Base-by-base conservation (phyloP, 1,140 invertebrate species). In the Delia radicum region DNA sequence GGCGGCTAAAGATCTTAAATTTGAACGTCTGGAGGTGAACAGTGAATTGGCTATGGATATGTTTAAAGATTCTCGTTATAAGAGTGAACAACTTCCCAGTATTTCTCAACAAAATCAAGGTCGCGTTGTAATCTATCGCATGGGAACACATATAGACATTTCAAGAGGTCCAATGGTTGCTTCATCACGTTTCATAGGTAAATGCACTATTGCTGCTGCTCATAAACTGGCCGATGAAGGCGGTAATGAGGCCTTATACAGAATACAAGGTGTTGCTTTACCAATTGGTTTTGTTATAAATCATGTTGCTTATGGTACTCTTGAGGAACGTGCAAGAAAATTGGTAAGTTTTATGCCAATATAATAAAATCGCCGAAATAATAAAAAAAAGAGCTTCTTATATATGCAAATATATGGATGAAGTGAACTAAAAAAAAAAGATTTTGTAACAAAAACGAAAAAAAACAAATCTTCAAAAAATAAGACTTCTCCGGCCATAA, bases 201-300 rank as follows among this genome's bases (percentile, higher is more conserved):
- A 93, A 42, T 91, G 91, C 75, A 91, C 91, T 4, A 86, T 98
- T 10, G 86, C 92, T 10, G 91, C 94, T 7, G 92, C 94, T 15
- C 93, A 95, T 80, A 89, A 91, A 83, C 87, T 89, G 6, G 87
- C 89, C 26, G 88, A 89, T 74, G 86, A 87, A 63, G 87, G 84
- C 0, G 87, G 89, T 1, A 82, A 87, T 0, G 89, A 90, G 3
- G 82, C 87, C 15, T 84, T 97, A n/a, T 94, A 94, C 81, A 89
- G 97, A 80, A 93, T 98, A 80, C 97, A 99, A 88, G 96, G 96
- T 0, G 89, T 98, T 0, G 93, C 95, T 0, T 81, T 98, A 73
- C 96, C 97, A 0, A 88, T 82, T 74, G 92, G 92, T 31, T 89
- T 96, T 73, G 81, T 90, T 18, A 80, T 97, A 1, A 95, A 96